Base-by-base conservation (phyloP, 1,140 invertebrate genomes). In the Atopsyche davidsoni region DNA sequence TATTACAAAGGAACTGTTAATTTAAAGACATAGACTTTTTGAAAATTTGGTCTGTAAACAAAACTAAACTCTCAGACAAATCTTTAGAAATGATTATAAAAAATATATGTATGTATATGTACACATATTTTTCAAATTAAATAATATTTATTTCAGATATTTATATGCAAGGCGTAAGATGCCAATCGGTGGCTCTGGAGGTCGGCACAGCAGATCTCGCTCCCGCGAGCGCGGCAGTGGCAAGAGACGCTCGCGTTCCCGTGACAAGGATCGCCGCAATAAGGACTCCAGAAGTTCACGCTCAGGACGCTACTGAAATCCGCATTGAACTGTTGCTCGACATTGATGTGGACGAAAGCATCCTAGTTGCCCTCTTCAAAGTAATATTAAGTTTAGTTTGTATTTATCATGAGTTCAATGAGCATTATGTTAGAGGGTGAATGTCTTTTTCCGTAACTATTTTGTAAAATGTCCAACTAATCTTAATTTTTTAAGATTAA, bases 111-210 rank as follows among this genome's bases (percentile, higher is more conserved):
- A n/a, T n/a, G n/a, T n/a, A n/a, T n/a, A n/a, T 42, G 21, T 42
- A 35, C 11, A 35, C 34, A 35, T 4, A 19, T 19, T 58, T 51
- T 60, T 64, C 45, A 69, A 60, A 57, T 67, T 66, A 39, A 61
- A 34, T 41, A 55, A 14, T 49, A 35, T 51, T 56, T 57, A 11
- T 64, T 69, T 6, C 62, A 79, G 77, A 57, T 80, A 82, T 63
- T 57, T 79, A 51, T 80, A 79, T 62, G 79, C 80, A 2, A 73
- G 82, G 9, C 66, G 75, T 4, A 75, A 63, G 66, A 42, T 68
- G 69, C 45, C 56, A 55, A 52, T 56, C 19, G 57, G 52, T 55
- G 69, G 3, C 54, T 57, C 55, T 14, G 55, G 70, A n/a, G 65
- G 68, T 16, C 64, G 67, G 34, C 47, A 46, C 11, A 59, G 57